A percentile compares a stretch with the other conserved stretches of the same genome.
These are phyloP conservation scores for Atta colombica DNA, from an alignment of 1,140 invertebrate genomes.

Conservation along the genomic window DNA sequence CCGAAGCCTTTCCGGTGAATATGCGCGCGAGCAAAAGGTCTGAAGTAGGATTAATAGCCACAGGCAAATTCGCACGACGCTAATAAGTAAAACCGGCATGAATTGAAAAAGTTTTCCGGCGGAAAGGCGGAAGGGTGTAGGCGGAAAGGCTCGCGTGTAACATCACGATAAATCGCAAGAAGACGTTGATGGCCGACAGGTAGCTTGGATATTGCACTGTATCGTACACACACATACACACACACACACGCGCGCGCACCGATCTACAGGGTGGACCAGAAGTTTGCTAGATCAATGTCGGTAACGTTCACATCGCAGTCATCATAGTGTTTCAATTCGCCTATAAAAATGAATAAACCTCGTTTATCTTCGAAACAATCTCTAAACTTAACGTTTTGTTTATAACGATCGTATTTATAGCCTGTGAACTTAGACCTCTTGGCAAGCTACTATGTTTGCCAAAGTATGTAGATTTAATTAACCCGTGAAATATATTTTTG, in stretches of 20 bases:
- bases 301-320: not conserved
- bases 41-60: constrained; percentile 74
- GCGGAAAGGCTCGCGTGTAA: constrained; percentile 67
- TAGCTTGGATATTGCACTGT: constrained; percentile 67
- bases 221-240: no score
- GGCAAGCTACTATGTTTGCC: not conserved
- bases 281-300: constrained; percentile 47
- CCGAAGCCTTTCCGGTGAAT: constrained; percentile 54
- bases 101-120: constrained; percentile 72
- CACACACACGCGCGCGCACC: no score
- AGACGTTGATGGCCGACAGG: constrained; percentile 73
- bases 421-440: not conserved
- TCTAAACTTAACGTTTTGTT: constrained; percentile 7
- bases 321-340: not conserved
- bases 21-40: constrained; percentile 44
- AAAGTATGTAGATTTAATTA: not conserved
- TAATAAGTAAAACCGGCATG: constrained; percentile 73
- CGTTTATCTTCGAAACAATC: not conserved
- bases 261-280: constrained; percentile 34
- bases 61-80: constrained; percentile 67
- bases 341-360: not conserved
- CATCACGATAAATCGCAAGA: constrained; percentile 74
- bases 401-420: not conserved
- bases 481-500: not conserved
- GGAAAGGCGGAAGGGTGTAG: constrained; percentile 60